Percentiles rank a stretch among this genome's conserved stretches.
phyloP scores from a whole-genome alignment of 2,113 vertebrate species.

The Terrapene triunguis region DNA sequence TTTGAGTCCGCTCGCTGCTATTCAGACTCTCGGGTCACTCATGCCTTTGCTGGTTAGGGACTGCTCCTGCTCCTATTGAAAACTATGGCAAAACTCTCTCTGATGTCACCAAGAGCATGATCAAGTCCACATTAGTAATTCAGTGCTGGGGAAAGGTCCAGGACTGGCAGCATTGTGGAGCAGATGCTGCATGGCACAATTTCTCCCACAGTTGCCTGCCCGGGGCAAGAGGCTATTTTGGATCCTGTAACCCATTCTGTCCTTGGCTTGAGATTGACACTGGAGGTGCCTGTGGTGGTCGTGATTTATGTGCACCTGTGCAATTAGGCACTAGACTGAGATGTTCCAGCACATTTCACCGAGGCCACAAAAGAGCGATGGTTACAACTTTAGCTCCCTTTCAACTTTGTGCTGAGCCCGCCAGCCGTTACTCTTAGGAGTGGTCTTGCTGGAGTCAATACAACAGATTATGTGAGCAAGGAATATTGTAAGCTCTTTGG shows the following conservation, averaged over 20 bases:
- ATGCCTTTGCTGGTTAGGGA: neutral
- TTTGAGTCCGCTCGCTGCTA: neutral
- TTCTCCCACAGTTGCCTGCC: neutral
- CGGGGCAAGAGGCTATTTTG: neutral
- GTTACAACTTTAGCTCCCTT: neutral
- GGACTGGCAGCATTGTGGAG: neutral
- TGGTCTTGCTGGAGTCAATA: neutral
- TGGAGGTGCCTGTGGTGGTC: neutral
- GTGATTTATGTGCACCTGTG: neutral
- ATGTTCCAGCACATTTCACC: neutral
- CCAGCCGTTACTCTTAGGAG: neutral
- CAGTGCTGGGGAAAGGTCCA: neutral
- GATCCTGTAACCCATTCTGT: neutral
- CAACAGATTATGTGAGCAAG: neutral
- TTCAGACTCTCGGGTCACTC: neutral
- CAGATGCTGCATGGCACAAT: neutral
- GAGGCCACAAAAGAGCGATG: neutral
- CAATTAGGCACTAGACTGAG: neutral
- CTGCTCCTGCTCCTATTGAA: neutral
- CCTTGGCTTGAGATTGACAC: neutral
- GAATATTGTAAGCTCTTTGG: too few relatives aligned
- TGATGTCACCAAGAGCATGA: neutral
- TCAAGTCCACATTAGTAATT: neutral
- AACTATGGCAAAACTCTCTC: neutral
- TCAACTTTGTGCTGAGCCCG: neutral